Evolutionary conservation across 2,888 invertebrate genomes (phyloP).

Genomic region (Euspilapteryx auroguttella): DNA sequence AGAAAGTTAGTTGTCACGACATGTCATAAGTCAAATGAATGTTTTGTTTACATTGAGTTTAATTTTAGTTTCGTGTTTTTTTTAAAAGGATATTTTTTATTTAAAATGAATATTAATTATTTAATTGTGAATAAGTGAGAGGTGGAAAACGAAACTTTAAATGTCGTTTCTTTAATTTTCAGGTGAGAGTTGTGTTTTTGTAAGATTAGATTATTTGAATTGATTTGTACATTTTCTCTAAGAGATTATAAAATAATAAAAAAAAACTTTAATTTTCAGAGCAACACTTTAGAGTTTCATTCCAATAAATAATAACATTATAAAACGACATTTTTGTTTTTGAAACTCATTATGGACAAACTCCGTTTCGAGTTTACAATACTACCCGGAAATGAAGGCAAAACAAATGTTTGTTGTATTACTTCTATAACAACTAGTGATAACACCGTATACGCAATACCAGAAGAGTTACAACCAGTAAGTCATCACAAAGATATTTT

Average conservation of each 20-base stretch:
- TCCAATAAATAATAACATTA: neutral
- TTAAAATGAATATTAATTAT: too few species aligned
- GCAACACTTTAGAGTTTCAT: neutral
- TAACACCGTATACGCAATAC: constrained; percentile 1
- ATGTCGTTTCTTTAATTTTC: neutral
- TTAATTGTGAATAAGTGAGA: too few species aligned
- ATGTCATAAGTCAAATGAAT: too few species aligned
- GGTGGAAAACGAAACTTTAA: too few species aligned
- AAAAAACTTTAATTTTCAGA: neutral
- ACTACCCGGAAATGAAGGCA: neutral
- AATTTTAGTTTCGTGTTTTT: too few species aligned
- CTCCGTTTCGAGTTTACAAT: neutral
- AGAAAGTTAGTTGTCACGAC: too few species aligned
- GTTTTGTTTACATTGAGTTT: too few species aligned
- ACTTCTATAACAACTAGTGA: neutral
- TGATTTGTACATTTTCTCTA: neutral
- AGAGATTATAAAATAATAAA: neutral
- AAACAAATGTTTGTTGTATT: neutral
- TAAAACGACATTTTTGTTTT: neutral
- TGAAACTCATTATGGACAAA: neutral
- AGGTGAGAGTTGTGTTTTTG: neutral
- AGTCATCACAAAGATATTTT: constrained; percentile 6
- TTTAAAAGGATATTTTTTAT: too few species aligned
- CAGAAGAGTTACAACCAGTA: constrained; percentile 8
- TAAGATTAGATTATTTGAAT: neutral